Conservation (phyloP, 2,797 vertebrate species). For the Eulemur coronatus region DNA sequence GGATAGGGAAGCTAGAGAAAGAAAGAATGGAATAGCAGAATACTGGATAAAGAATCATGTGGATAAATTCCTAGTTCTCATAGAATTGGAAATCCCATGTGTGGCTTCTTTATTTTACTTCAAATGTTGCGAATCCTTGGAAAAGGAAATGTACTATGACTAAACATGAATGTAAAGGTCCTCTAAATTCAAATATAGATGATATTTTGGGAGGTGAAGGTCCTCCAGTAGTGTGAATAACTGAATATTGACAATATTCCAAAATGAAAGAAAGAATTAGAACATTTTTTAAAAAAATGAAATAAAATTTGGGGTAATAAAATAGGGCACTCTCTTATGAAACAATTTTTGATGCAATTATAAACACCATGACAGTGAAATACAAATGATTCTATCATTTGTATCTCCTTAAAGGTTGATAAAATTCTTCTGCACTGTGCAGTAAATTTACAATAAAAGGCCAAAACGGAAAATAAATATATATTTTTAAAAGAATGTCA, state of each 20-base stretch:
- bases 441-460: neutral
- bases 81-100: neutral
- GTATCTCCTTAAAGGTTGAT: neutral
- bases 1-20: neutral
- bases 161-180: neutral
- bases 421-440: neutral
- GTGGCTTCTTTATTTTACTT: constrained; percentile 14
- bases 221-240: neutral
- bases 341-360: neutral
- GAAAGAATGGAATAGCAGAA: neutral
- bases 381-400: neutral
- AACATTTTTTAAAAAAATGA: neutral
- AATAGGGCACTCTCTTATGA: neutral
- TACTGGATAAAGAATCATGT: neutral
- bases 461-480: neutral
- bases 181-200: neutral
- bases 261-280: constrained; percentile 4
- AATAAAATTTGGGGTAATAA: constrained; percentile 36
- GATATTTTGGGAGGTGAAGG: neutral
- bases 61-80: neutral
- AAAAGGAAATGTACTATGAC: neutral
- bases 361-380: neutral
- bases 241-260: neutral
- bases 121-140: constrained; percentile 42
- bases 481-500: constrained; percentile 44